These are phyloP conservation scores for Campoplex capitator DNA, from an alignment of 2,888 invertebrate species.

Conservation along the genomic window DNA sequence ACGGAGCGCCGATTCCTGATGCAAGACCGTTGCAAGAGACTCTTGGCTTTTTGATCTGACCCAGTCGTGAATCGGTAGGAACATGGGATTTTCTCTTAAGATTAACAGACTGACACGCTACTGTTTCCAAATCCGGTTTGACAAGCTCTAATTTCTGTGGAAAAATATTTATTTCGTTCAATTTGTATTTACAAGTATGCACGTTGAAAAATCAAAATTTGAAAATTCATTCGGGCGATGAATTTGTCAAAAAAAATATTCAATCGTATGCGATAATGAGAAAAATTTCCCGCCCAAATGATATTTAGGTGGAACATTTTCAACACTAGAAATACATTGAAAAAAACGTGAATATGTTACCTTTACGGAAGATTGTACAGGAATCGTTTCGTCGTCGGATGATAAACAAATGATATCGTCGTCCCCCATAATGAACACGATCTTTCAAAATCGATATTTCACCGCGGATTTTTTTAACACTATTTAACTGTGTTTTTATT, in stretches of 20 bases:
- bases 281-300: constrained; percentile 18
- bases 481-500: neutral
- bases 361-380: constrained; percentile 66
- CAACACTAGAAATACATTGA: neutral
- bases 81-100: neutral
- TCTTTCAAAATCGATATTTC: neutral
- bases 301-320: neutral
- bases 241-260: neutral
- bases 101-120: neutral
- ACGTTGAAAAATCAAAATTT: neutral
- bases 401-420: constrained; percentile 75
- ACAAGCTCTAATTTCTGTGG: constrained; percentile 2
- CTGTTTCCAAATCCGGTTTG: neutral
- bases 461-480: neutral
- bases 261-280: neutral
- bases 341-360: constrained; percentile 62
- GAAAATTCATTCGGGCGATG: neutral
- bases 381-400: constrained; percentile 72
- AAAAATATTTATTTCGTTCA: neutral
- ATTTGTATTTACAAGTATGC: neutral
- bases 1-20: neutral
- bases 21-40: neutral
- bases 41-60: neutral
- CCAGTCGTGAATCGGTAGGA: neutral
- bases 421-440: constrained; percentile 55